Evolutionary conservation across 2,797 vertebrate species (phyloP).

Genomic region (Helarctos malayanus): DNA sequence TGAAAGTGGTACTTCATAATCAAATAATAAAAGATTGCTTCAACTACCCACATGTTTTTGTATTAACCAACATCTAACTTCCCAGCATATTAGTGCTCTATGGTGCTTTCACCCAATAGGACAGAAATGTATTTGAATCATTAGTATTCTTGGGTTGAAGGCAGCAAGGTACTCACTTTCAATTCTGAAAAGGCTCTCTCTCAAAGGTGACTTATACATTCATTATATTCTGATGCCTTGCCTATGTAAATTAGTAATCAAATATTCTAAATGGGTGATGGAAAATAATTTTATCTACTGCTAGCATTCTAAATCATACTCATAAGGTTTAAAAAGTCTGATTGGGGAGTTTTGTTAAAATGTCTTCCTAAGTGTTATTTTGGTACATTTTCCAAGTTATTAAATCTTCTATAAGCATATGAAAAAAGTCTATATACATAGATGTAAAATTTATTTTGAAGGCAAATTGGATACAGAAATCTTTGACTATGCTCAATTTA

Average conservation of each 20-base stretch:
- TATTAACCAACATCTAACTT: constrained; percentile 68
- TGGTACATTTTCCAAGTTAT: constrained; percentile 71
- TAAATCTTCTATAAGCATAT: constrained; percentile 70
- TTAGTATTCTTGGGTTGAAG: constrained; percentile 80
- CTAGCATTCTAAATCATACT: constrained; percentile 80
- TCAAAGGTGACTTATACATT: constrained; percentile 87
- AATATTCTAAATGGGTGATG: constrained; percentile 89
- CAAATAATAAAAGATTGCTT: constrained; percentile 68
- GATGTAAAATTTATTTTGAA: constrained; percentile 76
- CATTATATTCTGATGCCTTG: constrained; percentile 87
- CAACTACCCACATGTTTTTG: constrained; percentile 46
- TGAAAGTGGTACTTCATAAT: constrained; percentile 70
- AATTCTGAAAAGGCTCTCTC: constrained; percentile 83
- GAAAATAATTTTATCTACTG: constrained; percentile 87
- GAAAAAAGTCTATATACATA: constrained; percentile 55
- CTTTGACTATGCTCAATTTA: constrained; percentile 84
- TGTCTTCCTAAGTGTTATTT: constrained; percentile 71
- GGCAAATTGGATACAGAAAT: constrained; percentile 66
- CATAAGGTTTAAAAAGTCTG: constrained; percentile 67
- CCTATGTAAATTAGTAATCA: constrained; percentile 90
- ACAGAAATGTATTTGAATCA: constrained; percentile 82
- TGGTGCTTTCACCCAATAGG: constrained; percentile 82
- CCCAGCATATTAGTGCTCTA: constrained; percentile 74
- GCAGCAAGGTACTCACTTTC: constrained; percentile 78
- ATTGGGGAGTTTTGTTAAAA: constrained; percentile 81